These are phyloP conservation scores for Emys orbicularis DNA, from an alignment of 2,797 vertebrate species.

Conservation along the genomic window DNA sequence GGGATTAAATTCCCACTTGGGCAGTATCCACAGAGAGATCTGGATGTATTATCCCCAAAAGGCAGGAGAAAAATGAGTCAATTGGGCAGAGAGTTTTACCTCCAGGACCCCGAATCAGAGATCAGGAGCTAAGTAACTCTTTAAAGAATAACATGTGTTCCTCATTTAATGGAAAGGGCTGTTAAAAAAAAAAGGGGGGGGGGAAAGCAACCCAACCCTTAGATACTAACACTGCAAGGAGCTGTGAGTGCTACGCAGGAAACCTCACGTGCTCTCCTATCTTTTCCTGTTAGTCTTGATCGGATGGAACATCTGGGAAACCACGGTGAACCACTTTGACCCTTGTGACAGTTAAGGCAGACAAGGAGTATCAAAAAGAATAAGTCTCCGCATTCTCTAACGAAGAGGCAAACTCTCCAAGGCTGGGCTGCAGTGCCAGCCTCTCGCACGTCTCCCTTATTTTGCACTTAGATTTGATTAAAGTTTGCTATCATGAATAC, in stretches of 20 bases:
- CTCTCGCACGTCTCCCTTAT: fast-evolving
- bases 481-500: neutral
- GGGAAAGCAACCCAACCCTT: neutral
- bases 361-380: neutral
- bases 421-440: neutral
- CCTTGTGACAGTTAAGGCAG: neutral
- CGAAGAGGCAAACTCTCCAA: neutral
- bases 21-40: neutral
- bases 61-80: neutral
- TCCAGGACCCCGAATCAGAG: neutral
- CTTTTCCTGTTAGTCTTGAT: neutral
- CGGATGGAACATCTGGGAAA: fast-evolving
- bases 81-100: neutral
- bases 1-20: neutral
- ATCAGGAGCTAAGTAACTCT: neutral
- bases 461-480: neutral
- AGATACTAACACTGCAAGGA: neutral
- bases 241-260: neutral
- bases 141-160: conserved; percentile 34
- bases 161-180: conserved; percentile 33
- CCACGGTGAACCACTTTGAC: fast-evolving
- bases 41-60: neutral
- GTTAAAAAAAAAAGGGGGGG: neutral
- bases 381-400: neutral
- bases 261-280: neutral